These are phyloP conservation scores for Cabera pusaria DNA, from an alignment of 2,888 invertebrate genomes.

Conservation along the genomic window DNA sequence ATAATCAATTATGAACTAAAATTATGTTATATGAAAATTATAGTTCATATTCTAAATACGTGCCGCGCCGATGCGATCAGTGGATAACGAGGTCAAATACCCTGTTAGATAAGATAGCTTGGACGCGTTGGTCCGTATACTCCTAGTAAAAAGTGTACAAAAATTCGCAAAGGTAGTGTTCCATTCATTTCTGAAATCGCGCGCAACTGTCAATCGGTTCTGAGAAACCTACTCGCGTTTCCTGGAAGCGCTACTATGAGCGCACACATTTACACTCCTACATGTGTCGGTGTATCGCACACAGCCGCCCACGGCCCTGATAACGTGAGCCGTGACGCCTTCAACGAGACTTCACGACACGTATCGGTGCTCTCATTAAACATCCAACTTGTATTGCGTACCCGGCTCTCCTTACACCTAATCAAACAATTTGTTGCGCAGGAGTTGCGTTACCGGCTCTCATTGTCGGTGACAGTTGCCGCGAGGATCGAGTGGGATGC, in stretches of 20 bases:
- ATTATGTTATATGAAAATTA: too few relatives aligned
- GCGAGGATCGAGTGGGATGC: slow-evolving; percentile 8
- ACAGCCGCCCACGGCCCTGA: slow-evolving; percentile 68
- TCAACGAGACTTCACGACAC: slow-evolving; percentile 52
- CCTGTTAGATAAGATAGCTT: slow-evolving; percentile 37
- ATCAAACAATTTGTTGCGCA: slow-evolving; percentile 64
- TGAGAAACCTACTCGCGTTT: slow-evolving; percentile 77
- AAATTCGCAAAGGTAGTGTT: slow-evolving; percentile 42
- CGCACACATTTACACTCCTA: slow-evolving; percentile 58
- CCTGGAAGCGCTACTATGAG: slow-evolving; percentile 77
- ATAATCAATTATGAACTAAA: too few relatives aligned
- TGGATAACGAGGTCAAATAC: slow-evolving; percentile 33
- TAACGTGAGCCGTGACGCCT: slow-evolving; percentile 70
- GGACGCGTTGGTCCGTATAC: slow-evolving; percentile 15
- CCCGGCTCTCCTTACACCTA: slow-evolving; percentile 70
- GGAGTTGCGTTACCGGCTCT: slow-evolving; percentile 43
- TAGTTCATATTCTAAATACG: too few relatives aligned
- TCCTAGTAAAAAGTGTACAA: slow-evolving; percentile 24
- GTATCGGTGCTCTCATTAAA: slow-evolving; percentile 76
- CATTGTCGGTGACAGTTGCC: slow-evolving; percentile 16
- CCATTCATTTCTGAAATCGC: slow-evolving; percentile 77
- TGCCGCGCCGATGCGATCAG: slow-evolving; percentile 16
- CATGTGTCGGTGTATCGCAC: slow-evolving; percentile 59
- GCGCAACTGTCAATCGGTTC: slow-evolving; percentile 74
- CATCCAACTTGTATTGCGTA: slow-evolving; percentile 64